Evolutionary conservation across 2,888 invertebrate species (phyloP), one percentile per base, ranked within the genome.

Genomic region (Stenotaenia linearis): DNA sequence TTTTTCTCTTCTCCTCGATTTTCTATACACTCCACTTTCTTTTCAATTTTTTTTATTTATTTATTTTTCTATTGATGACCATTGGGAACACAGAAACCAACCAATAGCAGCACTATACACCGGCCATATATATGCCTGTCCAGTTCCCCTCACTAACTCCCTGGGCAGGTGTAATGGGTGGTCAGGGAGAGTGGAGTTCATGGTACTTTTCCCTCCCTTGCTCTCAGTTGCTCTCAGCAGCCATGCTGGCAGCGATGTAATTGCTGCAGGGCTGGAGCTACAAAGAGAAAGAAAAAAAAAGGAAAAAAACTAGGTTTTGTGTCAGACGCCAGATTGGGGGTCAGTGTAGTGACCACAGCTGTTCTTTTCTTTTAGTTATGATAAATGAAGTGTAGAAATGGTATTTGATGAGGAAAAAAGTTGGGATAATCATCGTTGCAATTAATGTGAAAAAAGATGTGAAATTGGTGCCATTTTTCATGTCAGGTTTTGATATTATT

Each of bases 101-200:
- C 12, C 69, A 10, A 69, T 25, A n/a, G 69, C 25, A 25, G 25
- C 50, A n/a, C 1, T 50, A 50, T 50, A 23, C 25, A 69, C 15
- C n/a, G 10, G 69, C 69, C 69, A 69, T 69, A 69, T 69, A 69
- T 69, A 69, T 69, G 69, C 69, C 69, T 69, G 69, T 69, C 69
- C 69, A 69, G 69, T 69, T 69, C 69, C 56, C 69, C 0, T 40
- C 18, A 69, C 69, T 10, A 69, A 69, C 69, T 69, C 69, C 69
- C 69, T 28, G 69, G 69, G 25, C 69, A 69, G 69, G 69, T 69
- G 69, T 69, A 69, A 69, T 69, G 69, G 69, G 69, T 69, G 69
- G 69, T 69, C 69, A 69, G 69, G 69, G 69, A 69, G 28, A 69
- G 69, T 69, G 69, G 69, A 69, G 69, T 69, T 69, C 69, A 69